Evolutionary conservation across 2,113 vertebrate species (phyloP).

Genomic region (Leptocoma aspasia): DNA sequence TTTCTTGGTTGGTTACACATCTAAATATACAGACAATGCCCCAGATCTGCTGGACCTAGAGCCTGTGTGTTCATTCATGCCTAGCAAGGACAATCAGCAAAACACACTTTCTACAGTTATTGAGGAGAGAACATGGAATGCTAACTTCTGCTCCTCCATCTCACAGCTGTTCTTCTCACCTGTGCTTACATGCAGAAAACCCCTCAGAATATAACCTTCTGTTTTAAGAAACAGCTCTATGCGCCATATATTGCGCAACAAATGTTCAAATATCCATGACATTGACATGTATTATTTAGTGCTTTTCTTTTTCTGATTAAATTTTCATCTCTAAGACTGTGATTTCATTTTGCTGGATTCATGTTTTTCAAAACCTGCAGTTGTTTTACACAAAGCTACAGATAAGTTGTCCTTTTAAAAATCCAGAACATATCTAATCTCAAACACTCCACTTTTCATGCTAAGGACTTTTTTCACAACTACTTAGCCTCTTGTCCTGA

Average conservation of each 20-base stretch:
- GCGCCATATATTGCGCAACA: background rate
- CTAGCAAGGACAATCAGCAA: background rate
- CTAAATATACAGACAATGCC: background rate
- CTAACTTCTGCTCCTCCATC: background rate
- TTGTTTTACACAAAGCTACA: slow-evolving; percentile 23
- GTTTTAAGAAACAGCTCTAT: background rate
- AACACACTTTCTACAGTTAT: background rate
- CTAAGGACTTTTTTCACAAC: slow-evolving; percentile 42
- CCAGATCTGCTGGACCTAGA: background rate
- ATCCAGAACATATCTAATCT: background rate
- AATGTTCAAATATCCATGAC: background rate
- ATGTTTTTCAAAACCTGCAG: slow-evolving; percentile 3
- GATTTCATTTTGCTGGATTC: slow-evolving; percentile 32
- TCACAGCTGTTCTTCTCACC: background rate
- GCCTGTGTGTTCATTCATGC: background rate
- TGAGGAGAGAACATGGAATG: background rate
- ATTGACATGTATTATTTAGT: slow-evolving; percentile 16
- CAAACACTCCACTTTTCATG: slow-evolving; percentile 6
- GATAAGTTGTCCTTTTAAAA: slow-evolving; percentile 25
- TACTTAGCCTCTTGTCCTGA: slow-evolving; percentile 45
- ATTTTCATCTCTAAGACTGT: slow-evolving; percentile 44
- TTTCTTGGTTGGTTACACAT: background rate
- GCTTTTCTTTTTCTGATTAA: background rate
- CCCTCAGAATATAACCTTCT: background rate
- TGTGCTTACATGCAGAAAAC: background rate